Evolutionary conservation across 2,888 invertebrate genomes (phyloP).

Genomic region (Synanthedon formicaeformis): DNA sequence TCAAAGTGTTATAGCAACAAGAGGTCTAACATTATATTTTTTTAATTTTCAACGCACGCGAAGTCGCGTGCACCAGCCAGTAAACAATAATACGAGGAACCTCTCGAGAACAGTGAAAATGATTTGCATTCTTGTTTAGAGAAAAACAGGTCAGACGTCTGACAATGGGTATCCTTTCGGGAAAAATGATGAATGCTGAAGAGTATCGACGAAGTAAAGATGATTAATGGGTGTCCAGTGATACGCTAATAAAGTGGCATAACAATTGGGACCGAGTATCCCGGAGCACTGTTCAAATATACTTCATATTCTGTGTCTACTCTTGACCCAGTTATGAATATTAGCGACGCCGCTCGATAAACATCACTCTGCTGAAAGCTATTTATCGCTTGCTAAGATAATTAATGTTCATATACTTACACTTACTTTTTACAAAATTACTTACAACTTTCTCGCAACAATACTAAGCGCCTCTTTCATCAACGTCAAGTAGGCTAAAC

Average conservation of each 20-base stretch:
- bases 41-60: too few species aligned
- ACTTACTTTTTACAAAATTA: too few species aligned
- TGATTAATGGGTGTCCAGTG: constrained; percentile 45
- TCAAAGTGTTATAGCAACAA: too few species aligned
- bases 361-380: not conserved
- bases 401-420: not conserved
- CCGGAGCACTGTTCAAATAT: constrained; percentile 20
- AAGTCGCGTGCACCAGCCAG: too few species aligned
- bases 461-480: too few species aligned
- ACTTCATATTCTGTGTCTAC: constrained; percentile 38
- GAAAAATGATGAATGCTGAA: constrained; percentile 25
- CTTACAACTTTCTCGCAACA: too few species aligned
- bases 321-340: constrained; percentile 56
- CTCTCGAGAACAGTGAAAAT: constrained; percentile 16
- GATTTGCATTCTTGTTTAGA: constrained; percentile 29
- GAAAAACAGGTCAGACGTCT: constrained; percentile 25
- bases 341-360: constrained; percentile 9
- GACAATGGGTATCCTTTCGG: constrained; percentile 20
- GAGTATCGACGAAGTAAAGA: constrained; percentile 27
- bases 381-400: not conserved
- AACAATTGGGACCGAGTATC: constrained; percentile 18
- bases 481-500: too few species aligned
- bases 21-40: too few species aligned
- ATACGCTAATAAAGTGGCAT: constrained; percentile 45
- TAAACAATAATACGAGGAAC: constrained; percentile 5